Base-by-base conservation (phyloP, 2,113 vertebrate genomes). In the Upupa epops region DNA sequence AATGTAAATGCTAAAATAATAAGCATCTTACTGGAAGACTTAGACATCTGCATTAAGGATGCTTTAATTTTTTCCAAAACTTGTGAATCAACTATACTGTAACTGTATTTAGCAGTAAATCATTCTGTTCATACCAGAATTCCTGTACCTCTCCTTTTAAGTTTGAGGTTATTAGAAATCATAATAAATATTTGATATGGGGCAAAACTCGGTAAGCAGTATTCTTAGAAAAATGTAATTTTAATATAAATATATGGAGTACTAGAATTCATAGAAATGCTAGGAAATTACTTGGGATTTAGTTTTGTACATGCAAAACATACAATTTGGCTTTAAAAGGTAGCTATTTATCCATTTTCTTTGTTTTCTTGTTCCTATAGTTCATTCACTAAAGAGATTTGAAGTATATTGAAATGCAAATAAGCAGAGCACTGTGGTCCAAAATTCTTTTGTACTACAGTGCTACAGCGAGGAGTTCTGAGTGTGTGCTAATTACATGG, bases 331-430 rank as follows among this genome's bases (percentile, higher is more conserved):
- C 63, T 88, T 74, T 69, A 19, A 77, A 86, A 76, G n/a, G 37
- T 65, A 48, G 7, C 31, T 72, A 6, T 72, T 92, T 71, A 54
- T 72, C 19, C 5, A 20, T 56, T 83, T 36, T 75, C 15, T 7
- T 32, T n/a, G 8, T 78, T 42, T 72, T 22, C 31, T 56, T 61
- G 28, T 55, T 88, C 24, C 9, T 91, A 19, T 73, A 89, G 68
- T 16, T 91, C 48, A 26, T 85, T 92, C 83, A 69, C 75, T 87
- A 74, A 79, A 88, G 70, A 92, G 64, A 72, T 78, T 56, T 5
- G 7, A 66, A 92, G 28, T 59, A 25, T 29, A 95, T 94, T 95
- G 85, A 88, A 95, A 93, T 95, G 89, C 95, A 92, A 89, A 96
- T 92, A 59, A 93, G 88, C n/a, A 66, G 69, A 79, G 37, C 29